phyloP scores from a whole-genome alignment of 2,113 vertebrate genomes.

The Euleptes europaea region DNA sequence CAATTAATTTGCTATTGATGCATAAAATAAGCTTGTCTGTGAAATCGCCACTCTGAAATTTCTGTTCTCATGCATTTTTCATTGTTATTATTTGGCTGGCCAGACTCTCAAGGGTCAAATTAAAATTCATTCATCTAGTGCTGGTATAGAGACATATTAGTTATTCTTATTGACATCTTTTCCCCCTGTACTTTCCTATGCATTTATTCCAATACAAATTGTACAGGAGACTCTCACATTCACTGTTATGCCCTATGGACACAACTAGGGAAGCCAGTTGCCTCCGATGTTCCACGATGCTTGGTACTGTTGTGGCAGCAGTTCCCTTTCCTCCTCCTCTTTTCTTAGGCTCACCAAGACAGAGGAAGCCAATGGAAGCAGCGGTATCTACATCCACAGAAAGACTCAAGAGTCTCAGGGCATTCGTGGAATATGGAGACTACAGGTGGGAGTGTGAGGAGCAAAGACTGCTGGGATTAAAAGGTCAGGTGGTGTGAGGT shows the following conservation, averaged over 20 bases:
- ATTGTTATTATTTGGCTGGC: constrained; percentile 80
- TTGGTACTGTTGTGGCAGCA: background rate
- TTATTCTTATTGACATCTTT: constrained; percentile 63
- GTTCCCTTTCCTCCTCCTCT: background rate
- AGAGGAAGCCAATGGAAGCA: background rate
- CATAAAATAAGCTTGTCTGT: constrained; percentile 85
- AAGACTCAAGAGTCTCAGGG: background rate
- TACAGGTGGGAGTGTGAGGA: background rate
- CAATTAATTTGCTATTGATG: constrained; percentile 84
- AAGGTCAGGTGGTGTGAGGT: background rate
- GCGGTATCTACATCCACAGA: background rate
- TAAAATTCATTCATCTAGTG: constrained; percentile 79
- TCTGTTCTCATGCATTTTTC: constrained; percentile 83
- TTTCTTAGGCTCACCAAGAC: background rate
- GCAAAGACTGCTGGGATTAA: background rate
- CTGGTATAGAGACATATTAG: constrained; percentile 65
- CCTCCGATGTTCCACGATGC: too few relatives aligned
- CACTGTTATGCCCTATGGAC: background rate
- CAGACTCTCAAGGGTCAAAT: constrained; percentile 80
- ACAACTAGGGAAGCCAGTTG: background rate
- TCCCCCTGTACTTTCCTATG: constrained; percentile 9
- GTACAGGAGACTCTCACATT: background rate
- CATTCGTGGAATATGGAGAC: background rate
- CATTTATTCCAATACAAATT: constrained; percentile 39
- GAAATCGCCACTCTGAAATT: constrained; percentile 80